phyloP scores from a whole-genome alignment of 2,888 invertebrate genomes.

The Seira ritae region DNA sequence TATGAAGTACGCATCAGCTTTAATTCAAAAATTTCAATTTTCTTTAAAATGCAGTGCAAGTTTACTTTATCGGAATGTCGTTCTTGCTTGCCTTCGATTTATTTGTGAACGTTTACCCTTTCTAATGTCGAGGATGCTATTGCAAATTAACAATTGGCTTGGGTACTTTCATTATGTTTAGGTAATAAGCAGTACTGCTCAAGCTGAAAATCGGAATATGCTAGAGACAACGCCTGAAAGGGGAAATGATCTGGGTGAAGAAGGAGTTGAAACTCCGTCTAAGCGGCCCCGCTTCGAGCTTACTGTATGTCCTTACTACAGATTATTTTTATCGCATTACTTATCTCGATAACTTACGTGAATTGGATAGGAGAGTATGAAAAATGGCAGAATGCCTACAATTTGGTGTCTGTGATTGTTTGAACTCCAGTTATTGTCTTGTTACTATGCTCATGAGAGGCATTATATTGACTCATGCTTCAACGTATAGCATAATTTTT shows the following conservation, averaged over 20 bases:
- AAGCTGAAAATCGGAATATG: conserved; percentile 51
- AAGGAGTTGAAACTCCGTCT: conserved; percentile 63
- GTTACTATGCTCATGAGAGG: no score
- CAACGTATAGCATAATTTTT: neutral
- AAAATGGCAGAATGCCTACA: no score
- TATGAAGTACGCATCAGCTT: no score
- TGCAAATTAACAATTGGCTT: neutral
- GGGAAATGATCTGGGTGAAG: conserved; percentile 46
- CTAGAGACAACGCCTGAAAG: conserved; percentile 44
- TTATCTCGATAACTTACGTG: no score
- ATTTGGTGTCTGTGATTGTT: no score
- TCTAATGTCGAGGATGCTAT: neutral
- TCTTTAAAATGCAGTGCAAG: no score
- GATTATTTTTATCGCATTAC: conserved; percentile 1
- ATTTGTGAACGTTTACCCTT: neutral
- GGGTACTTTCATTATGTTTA: conserved; percentile 48
- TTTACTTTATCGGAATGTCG: no score
- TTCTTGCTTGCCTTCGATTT: no score
- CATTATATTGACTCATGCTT: no score
- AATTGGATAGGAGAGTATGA: no score
- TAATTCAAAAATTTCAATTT: no score
- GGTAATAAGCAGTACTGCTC: conserved; percentile 56
- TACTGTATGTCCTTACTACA: conserved; percentile 63
- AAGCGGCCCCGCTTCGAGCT: conserved; percentile 73
- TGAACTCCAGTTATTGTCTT: no score